Percentiles rank a stretch among this genome's conserved stretches.
phyloP scores from a whole-genome alignment of 2,797 vertebrate species.

The Syndactyla subalaris region DNA sequence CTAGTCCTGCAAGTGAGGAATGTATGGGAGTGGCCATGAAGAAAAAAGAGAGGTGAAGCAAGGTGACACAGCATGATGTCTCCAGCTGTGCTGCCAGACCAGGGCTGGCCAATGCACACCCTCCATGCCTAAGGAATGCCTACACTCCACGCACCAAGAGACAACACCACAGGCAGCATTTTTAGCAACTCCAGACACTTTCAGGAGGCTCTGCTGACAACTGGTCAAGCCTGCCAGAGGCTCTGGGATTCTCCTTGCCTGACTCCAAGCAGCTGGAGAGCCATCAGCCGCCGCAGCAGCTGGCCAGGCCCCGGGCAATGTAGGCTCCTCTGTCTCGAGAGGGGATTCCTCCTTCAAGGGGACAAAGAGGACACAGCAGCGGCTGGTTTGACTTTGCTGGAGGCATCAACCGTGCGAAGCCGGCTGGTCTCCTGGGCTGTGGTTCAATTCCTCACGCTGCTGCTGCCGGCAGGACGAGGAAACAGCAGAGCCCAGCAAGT shows the following conservation, averaged over 20 bases:
- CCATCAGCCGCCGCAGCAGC: background rate
- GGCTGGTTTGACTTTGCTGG: constrained; percentile 68
- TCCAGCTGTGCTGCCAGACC: background rate
- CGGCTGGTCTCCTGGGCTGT: constrained; percentile 56
- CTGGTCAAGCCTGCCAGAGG: background rate
- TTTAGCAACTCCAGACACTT: background rate
- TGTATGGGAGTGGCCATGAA: background rate
- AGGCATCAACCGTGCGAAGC: constrained; percentile 50
- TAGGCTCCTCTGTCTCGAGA: background rate
- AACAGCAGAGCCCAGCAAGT: constrained; percentile 61
- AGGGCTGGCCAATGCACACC: background rate
- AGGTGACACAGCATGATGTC: accelerated
- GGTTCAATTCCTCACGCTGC: constrained; percentile 41
- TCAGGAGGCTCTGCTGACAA: background rate
- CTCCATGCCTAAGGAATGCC: background rate
- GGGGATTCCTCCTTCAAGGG: constrained; percentile 61
- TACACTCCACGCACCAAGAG: background rate
- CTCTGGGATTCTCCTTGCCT: background rate
- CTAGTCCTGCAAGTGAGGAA: background rate
- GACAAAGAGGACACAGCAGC: constrained; percentile 54
- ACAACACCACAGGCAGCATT: background rate
- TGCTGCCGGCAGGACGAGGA: background rate
- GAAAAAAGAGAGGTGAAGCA: background rate
- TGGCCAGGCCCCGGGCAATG: constrained; percentile 42
- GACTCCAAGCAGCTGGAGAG: background rate